Conservation (phyloP, 2,888 invertebrate genomes). For the Ptychoptera contaminata region DNA sequence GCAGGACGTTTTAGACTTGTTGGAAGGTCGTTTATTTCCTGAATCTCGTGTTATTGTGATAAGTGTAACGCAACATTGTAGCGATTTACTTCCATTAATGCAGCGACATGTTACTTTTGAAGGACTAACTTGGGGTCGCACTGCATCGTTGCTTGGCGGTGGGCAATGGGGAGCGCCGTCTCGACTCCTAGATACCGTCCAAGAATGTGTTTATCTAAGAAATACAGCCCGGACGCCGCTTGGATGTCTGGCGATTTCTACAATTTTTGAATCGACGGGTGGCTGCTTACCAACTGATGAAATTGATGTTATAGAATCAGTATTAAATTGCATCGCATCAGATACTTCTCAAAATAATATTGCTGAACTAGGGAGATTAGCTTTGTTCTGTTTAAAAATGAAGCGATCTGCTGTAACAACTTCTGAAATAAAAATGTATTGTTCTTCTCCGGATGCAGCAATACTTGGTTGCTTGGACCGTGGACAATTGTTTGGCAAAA, state of each 20-base stretch:
- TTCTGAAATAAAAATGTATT: constrained; percentile 32
- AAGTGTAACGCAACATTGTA: constrained; percentile 28
- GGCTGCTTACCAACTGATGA: constrained; percentile 26
- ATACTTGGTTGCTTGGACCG: constrained; percentile 33
- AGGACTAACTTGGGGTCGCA: constrained; percentile 34
- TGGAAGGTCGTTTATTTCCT: constrained; percentile 37
- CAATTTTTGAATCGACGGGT: constrained; percentile 33
- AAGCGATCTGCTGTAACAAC: constrained; percentile 33
- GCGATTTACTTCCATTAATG: constrained; percentile 29
- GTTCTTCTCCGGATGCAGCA: constrained; percentile 28
- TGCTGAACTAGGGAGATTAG: constrained; percentile 36
- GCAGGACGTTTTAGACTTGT: constrained; percentile 33
- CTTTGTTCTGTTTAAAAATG: constrained; percentile 33
- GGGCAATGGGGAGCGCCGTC: constrained; percentile 34
- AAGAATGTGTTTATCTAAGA: constrained; percentile 27
- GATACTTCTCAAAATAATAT: constrained; percentile 19
- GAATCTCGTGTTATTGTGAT: constrained; percentile 36
- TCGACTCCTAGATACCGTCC: constrained; percentile 28
- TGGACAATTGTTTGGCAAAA: constrained; percentile 28
- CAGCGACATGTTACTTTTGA: constrained; percentile 34
- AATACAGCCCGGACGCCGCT: constrained; percentile 35
- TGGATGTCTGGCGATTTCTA: constrained; percentile 36
- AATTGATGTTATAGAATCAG: constrained; percentile 23
- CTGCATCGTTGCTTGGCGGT: constrained; percentile 31
- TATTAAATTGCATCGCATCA: constrained; percentile 25